Base-by-base conservation (phyloP, 2,888 invertebrate species). In the Hemicrepidius hirtus region DNA sequence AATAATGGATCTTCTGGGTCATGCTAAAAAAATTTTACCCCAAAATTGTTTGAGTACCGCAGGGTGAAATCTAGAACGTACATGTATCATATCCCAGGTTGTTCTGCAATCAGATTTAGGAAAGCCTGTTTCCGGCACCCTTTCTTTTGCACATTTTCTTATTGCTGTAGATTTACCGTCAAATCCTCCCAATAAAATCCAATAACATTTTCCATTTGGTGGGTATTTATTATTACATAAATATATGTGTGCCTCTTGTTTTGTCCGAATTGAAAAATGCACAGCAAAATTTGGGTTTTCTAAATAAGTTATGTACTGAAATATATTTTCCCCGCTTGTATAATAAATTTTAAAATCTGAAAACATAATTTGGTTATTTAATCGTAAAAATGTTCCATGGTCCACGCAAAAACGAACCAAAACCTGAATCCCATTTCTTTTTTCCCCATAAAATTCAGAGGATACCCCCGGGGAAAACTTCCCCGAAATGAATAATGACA, bases 131-230 rank as follows among this genome's bases (percentile, higher is more conserved):
- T 1, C 32, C 32, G 71, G 24, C 13, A 80, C 76, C 10, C 78
- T 62, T 9, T 80, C 76, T 0, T 7, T 12, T 1, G 37, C 10
- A 28, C 85, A 85, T 74, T 77, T 82, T 64, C 83, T 71, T 28
- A 86, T 76, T 1, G 60, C 77, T 3, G 82, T 80, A 2, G 1
- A 7, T 0, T 1, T 78, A 41, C 83, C 81, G 0, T 0, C 1
- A 80, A 80, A 81, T 9, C 79, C 82, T 7, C 80, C 80, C 9
- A 86, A 72, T 28, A 82, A 75, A 9, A 86, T 77, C 81, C 82
- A 84, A 55, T 83, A 85, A 62, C 85, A 85, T 16, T 77, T 80
- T 53, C 77, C 41, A 0, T 0, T 3, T 0, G 3, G 0, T 21
- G 68, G 65, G 3, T 37, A 0, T 0, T 35, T 9, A 1, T 21